Evolutionary conservation across 2,888 invertebrate genomes (phyloP), one percentile per base, ranked within the genome.

Genomic region (Ptilodon capucinus): DNA sequence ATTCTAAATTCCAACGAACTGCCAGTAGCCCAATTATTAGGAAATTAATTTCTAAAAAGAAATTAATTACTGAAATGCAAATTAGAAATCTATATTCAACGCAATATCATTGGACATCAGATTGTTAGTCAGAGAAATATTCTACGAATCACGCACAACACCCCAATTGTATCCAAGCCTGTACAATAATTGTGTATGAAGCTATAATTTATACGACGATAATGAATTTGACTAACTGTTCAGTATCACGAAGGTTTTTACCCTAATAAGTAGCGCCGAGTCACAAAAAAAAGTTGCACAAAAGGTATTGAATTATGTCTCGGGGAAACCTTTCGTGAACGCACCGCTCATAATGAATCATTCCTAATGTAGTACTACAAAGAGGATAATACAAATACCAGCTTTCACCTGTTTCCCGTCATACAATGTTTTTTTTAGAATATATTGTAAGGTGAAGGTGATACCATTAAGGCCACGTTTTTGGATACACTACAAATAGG

Each of bases 181-280:
- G 68, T 75, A 79, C 76, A 79, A 77, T 81, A 84, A 83, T 81
- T 81, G 77, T 78, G 76, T 81, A 80, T 79, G 73, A 81, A 79
- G 73, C 78, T 81, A 84, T 86, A 87, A 85, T 85, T 86, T 84
- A 84, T 81, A 81, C 79, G 72, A 81, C 78, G 78, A 81, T 85
- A 89, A 84, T 85, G 82, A 84, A 85, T 81, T 78, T 86, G 85
- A 88, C 74, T 84, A 86, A 89, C 82, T 80, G 79, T 74, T 64
- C 60, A 59, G 62, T 74, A 79, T 66, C 89, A 89, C 89, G 89
- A 80, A 86, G 77, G 81, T 80, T 85, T 83, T 82, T 75, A 84
- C 78, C 68, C 72, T 82, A 85, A 84, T 84, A 82, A 82, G 77
- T 74, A 74, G 69, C 64, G 66, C 71, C 65, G 64, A 68, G 72